Evolutionary conservation across 1,140 invertebrate genomes (phyloP), one percentile per base, ranked within the genome.

Genomic region (Hylaeus anthracinus): DNA sequence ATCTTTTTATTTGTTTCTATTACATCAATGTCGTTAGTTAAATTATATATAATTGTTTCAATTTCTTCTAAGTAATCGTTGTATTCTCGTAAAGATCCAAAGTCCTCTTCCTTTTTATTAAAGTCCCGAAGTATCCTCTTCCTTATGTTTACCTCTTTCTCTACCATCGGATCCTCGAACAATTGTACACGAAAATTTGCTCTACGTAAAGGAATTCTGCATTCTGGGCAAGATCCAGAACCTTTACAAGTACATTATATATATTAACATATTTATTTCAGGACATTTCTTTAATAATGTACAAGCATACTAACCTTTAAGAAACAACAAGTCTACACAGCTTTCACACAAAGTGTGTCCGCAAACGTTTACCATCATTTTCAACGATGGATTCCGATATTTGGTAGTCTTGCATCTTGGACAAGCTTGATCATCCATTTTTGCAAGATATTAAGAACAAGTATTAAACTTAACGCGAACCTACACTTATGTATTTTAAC

Each of bases 331-430:
- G 93, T 99, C 98, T 14, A 99, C 98, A 94, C 98, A 99, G 92
- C 96, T 98, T 92, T 99, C 98, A 94, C 99, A 99, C 84, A 99
- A 94, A 26, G 98, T 97, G 94, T 99, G 99, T 6, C 99, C 99
- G 94, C 99, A 99, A 67, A 98, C 96, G 93, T 99, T 99, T 71
- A 99, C 98, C 97, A 99, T 97, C 93, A 99, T 95, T 92, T 99
- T 99, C 55, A 99, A 93, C 0, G 97, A 98, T 45, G 98, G 98
- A 94, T 99, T 99, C 93, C 98, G 95, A 91, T 99, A 99, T 94
- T 99, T 99, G 65, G 98, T 99, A 45, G 98, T 99, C 95, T 99
- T 99, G 94, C 99, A 99, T 92, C 98, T 95, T 82, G 99, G 99
- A 94, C 99, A 99, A 15, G 96, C 97, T 93, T 98, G 96, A 88